Evolutionary conservation across 1,140 invertebrate species (phyloP), one percentile per base, ranked within the genome.

Genomic region (Colletes latitarsis): DNA sequence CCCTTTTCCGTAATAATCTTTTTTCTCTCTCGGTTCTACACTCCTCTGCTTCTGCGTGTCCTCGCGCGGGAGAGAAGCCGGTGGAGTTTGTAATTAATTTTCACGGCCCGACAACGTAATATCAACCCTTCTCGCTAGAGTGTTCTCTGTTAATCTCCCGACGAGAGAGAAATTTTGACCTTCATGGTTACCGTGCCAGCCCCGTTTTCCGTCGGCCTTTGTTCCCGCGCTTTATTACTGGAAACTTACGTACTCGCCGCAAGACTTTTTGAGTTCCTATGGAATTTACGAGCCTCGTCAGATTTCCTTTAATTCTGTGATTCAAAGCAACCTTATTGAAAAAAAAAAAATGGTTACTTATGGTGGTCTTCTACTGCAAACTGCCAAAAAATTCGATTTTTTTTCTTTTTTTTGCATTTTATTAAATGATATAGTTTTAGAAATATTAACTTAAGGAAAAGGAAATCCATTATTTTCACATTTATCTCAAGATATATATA

Each of bases 21-120:
- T 69, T 39, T 46, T 53, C 43, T 60, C 10, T 62, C 57, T 49
- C 21, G 9, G 21, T 39, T 6, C 30, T 1, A 14, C n/a, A 10
- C 5, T 39, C 63, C 60, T 84, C 55, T 55, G 46, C 64, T 71
- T 76, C 60, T 55, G 39, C 62, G 70, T 73, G 70, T 69, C 46
- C 57, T 77, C 57, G n/a, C 82, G n/a, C 74, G 14, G 17, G 12
- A 15, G 10, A 19, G 52, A 43, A 58, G 43, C 49, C 52, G 55
- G 17, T 55, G 19, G 46, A 73, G 83, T 82, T 80, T 79, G 75
- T 85, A 86, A 86, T 86, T 86, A 82, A 86, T 86, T 86, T 86
- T 76, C 83, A 78, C 49, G 53, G 71, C 49, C n/a, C 62, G 58
- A 71, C 57, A 62, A 55, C 80, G 68, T 75, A 71, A 80, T 85